Evolutionary conservation across 2,888 invertebrate genomes (phyloP).

Genomic region (Cephus rjabovi): DNA sequence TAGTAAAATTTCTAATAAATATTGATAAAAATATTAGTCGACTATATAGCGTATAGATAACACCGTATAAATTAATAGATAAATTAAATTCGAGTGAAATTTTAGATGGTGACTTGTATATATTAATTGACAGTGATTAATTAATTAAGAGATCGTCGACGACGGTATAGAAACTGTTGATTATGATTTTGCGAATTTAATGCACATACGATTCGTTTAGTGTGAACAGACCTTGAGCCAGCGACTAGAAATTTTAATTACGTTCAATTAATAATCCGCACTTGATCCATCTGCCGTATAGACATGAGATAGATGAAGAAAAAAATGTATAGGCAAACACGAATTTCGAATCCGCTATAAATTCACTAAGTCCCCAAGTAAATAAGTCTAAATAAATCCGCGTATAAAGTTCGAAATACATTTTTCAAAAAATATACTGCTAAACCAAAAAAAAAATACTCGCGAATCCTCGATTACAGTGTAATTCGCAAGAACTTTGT

Average conservation of each 20-base stretch:
- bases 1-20: not conserved
- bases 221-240: not conserved
- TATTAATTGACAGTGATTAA: not conserved
- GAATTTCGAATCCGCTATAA: not conserved
- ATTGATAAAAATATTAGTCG: not conserved
- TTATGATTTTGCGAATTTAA: not conserved
- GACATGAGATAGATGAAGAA: not conserved
- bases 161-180: not conserved
- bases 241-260: not conserved
- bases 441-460: not conserved
- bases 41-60: not conserved
- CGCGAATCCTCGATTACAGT: not conserved
- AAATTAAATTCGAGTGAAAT: not conserved
- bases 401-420: not conserved
- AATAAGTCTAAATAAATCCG: not conserved
- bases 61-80: not conserved
- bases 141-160: not conserved
- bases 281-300: not conserved
- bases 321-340: not conserved
- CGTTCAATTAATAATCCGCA: not conserved
- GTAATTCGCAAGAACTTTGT: not conserved
- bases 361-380: not conserved
- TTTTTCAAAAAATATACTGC: not conserved
- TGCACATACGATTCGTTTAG: not conserved
- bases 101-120: not conserved